These are phyloP conservation scores for Platycheirus rosarum DNA, from an alignment of 2,888 invertebrate genomes.

Conservation along the genomic window DNA sequence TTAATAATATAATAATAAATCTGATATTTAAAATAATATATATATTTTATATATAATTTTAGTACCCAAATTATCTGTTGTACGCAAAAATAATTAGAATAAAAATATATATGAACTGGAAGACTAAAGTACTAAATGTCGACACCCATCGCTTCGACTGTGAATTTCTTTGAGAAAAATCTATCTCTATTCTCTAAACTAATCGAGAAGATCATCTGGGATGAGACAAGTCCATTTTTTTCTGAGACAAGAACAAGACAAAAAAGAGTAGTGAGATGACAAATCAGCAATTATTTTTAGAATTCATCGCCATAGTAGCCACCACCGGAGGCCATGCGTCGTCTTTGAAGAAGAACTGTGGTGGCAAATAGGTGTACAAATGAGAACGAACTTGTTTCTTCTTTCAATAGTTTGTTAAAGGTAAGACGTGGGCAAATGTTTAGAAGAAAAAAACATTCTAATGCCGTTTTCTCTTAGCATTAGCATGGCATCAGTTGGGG, in stretches of 20 bases:
- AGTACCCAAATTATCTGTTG: too few relatives aligned
- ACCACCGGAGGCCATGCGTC: slow-evolving; percentile 23
- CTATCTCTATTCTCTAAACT: slow-evolving; percentile 39
- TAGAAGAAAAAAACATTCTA: too few relatives aligned
- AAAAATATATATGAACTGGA: slow-evolving; percentile 25
- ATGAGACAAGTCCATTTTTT: slow-evolving; percentile 62
- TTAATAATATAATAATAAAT: too few relatives aligned
- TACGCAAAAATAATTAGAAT: neutral
- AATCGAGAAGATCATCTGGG: slow-evolving; percentile 31
- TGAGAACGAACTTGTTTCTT: too few relatives aligned
- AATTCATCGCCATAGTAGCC: slow-evolving; percentile 52
- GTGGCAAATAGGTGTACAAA: slow-evolving; percentile 8
- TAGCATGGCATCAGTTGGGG: too few relatives aligned
- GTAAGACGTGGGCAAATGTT: too few relatives aligned
- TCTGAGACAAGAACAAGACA: slow-evolving; percentile 37
- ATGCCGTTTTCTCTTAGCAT: too few relatives aligned
- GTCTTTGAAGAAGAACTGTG: slow-evolving; percentile 23
- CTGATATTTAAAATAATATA: too few relatives aligned
- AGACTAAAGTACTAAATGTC: slow-evolving; percentile 13
- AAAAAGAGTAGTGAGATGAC: slow-evolving; percentile 48
- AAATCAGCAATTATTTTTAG: slow-evolving; percentile 74
- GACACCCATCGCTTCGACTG: slow-evolving; percentile 35
- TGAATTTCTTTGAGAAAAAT: slow-evolving; percentile 49
- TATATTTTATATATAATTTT: too few relatives aligned
- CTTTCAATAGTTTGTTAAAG: too few relatives aligned